Conservation (phyloP, 2,113 vertebrate genomes). For the Osmerus eperlanus region DNA sequence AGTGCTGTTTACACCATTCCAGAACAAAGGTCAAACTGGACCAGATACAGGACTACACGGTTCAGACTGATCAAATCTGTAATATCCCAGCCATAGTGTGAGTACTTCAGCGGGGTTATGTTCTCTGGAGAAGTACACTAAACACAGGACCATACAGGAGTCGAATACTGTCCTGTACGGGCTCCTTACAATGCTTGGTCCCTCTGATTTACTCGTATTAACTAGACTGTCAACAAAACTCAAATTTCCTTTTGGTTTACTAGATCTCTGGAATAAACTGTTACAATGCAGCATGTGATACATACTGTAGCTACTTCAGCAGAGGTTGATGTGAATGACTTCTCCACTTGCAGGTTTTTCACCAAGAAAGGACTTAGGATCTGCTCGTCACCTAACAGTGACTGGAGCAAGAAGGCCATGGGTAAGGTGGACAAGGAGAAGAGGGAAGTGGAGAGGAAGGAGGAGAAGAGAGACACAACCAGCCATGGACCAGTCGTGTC, state of each 20-base stretch:
- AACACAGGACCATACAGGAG: too few species aligned
- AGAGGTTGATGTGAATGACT: background rate
- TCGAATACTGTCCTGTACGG: too few species aligned
- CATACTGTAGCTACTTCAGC: background rate
- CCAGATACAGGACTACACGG: conserved; percentile 34
- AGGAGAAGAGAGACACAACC: background rate
- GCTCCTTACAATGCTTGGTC: too few species aligned
- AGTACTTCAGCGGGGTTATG: conserved; percentile 26
- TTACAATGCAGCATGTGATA: too few species aligned
- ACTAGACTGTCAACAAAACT: too few species aligned
- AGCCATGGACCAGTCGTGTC: background rate
- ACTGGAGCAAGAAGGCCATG: conserved; percentile 30
- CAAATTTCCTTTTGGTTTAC: too few species aligned
- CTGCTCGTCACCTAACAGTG: conserved; percentile 43
- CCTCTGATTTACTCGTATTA: too few species aligned
- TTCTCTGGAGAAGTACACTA: too few species aligned
- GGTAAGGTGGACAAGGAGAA: conserved; percentile 18
- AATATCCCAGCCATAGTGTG: conserved; percentile 42
- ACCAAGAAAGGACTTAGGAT: background rate
- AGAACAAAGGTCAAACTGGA: fast-evolving
- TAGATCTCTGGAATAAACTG: too few species aligned
- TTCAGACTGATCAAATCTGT: conserved; percentile 41
- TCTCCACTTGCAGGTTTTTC: conserved; percentile 39
- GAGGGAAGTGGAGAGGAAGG: background rate
- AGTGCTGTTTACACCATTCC: conserved; percentile 11